Conservation (phyloP, 2,797 vertebrate genomes). For the Acanthurus lineatus region DNA sequence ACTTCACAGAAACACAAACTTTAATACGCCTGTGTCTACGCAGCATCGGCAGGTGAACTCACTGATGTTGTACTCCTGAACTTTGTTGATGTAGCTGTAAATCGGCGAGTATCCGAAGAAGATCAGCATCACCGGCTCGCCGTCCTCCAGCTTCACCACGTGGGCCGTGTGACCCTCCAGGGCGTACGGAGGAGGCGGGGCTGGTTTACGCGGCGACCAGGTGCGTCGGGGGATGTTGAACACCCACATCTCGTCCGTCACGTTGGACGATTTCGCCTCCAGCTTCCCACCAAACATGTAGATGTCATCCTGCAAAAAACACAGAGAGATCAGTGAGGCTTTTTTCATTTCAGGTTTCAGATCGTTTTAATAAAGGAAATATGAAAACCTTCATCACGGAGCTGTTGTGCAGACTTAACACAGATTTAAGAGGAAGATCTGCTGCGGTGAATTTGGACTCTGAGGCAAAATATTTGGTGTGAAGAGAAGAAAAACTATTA, state of each 20-base stretch:
- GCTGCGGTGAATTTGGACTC: too few relatives aligned
- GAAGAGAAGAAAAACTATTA: too few relatives aligned
- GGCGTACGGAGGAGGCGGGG: conserved; percentile 86
- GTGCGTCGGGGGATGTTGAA: conserved; percentile 89
- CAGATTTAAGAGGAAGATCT: too few relatives aligned
- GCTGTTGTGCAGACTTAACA: too few relatives aligned
- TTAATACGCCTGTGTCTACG: too few relatives aligned
- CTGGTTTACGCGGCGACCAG: conserved; percentile 86
- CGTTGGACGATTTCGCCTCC: conserved; percentile 89
- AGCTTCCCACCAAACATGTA: conserved; percentile 98
- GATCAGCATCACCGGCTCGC: conserved; percentile 90
- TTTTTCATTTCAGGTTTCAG: neutral
- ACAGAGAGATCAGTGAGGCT: too few relatives aligned
- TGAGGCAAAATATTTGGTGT: too few relatives aligned
- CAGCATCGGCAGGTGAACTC: conserved; percentile 73
- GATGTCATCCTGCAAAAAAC: conserved; percentile 90
- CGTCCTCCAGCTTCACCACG: conserved; percentile 87
- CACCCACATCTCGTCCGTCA: conserved; percentile 93
- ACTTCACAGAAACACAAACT: too few relatives aligned
- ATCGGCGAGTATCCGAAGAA: conserved; percentile 93
- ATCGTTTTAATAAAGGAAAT: neutral
- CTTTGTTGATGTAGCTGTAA: conserved; percentile 92
- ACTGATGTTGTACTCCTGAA: conserved; percentile 94
- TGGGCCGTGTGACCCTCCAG: conserved; percentile 93
- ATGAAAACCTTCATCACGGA: too few relatives aligned